A percentile compares a stretch with the other conserved stretches of the same genome.
phyloP scores from a whole-genome alignment of 2,888 invertebrate species.

The Rhimphoctona megacephalus region DNA sequence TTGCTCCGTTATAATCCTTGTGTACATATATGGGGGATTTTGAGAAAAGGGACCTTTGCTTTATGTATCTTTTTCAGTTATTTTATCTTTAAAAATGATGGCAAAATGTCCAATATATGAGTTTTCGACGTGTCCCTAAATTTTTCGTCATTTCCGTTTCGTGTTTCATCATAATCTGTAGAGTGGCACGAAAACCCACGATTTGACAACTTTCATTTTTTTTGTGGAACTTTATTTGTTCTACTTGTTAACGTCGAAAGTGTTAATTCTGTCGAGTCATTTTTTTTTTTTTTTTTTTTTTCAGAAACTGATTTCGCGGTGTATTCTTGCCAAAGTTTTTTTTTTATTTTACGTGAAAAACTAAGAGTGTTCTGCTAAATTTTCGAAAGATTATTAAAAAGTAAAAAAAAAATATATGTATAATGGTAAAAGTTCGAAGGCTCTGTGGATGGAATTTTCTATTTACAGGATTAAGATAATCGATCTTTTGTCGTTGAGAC shows the following conservation, averaged over 20 bases:
- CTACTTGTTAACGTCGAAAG: not conserved
- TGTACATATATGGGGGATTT: not conserved
- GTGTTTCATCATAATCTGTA: not conserved
- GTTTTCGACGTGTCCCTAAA: not conserved
- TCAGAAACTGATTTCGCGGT: not conserved
- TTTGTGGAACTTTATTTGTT: not conserved
- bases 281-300: not conserved
- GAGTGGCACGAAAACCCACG: not conserved
- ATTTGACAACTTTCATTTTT: not conserved
- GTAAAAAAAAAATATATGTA: too few relatives aligned
- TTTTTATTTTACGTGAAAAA: too few relatives aligned
- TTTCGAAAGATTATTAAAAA: too few relatives aligned
- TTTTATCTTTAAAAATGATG: not conserved
- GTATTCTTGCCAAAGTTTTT: too few relatives aligned
- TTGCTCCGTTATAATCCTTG: not conserved
- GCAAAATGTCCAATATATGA: not conserved
- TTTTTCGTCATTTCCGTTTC: not conserved
- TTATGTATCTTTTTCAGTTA: not conserved
- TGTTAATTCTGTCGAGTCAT: not conserved
- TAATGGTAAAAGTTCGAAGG: too few relatives aligned
- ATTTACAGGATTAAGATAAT: slow-evolving; percentile 13
- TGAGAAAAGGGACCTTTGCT: not conserved
- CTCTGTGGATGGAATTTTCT: not conserved
- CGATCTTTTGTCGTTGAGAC: slow-evolving; percentile 34
- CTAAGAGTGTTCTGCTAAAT: too few relatives aligned